phyloP scores from a whole-genome alignment of 2,797 vertebrate genomes.

The Melanotaenia nigrans region DNA sequence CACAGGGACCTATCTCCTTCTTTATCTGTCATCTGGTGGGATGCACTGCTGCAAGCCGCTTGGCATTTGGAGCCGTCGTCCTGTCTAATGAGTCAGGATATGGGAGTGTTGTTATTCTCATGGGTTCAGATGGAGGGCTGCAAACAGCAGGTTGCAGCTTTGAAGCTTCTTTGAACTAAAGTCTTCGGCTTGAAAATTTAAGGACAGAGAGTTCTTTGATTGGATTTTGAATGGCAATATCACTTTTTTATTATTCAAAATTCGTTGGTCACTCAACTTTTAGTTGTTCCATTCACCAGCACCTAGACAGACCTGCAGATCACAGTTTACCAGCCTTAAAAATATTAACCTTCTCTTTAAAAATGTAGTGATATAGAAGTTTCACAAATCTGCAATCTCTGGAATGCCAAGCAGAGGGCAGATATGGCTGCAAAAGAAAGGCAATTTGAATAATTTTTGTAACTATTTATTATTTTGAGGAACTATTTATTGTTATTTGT shows the following conservation, averaged over 20 bases:
- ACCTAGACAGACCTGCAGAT: background rate
- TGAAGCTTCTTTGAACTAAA: constrained; percentile 49
- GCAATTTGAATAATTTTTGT: background rate
- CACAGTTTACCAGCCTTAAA: background rate
- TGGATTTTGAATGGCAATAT: constrained; percentile 7
- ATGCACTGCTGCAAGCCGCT: constrained; percentile 50
- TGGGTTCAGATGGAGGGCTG: constrained; percentile 29
- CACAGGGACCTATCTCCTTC: constrained; percentile 56
- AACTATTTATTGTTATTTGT: background rate
- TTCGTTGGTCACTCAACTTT: background rate
- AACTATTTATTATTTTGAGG: too few relatives aligned
- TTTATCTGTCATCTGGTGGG: constrained; percentile 64
- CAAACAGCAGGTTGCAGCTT: constrained; percentile 8
- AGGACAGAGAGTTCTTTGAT: constrained; percentile 14
- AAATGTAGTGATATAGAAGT: background rate
- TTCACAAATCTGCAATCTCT: background rate
- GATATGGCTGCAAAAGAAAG: background rate
- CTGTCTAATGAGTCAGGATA: constrained; percentile 68
- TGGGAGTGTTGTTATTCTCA: constrained; percentile 33
- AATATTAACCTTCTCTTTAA: background rate
- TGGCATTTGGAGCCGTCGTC: constrained; percentile 59
- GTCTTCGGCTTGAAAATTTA: constrained; percentile 6
- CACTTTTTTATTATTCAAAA: background rate
- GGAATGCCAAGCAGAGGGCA: background rate
- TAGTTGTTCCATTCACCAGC: background rate